Base-by-base conservation (phyloP, 2,113 vertebrate genomes). In the Thryonomys swinderianus region DNA sequence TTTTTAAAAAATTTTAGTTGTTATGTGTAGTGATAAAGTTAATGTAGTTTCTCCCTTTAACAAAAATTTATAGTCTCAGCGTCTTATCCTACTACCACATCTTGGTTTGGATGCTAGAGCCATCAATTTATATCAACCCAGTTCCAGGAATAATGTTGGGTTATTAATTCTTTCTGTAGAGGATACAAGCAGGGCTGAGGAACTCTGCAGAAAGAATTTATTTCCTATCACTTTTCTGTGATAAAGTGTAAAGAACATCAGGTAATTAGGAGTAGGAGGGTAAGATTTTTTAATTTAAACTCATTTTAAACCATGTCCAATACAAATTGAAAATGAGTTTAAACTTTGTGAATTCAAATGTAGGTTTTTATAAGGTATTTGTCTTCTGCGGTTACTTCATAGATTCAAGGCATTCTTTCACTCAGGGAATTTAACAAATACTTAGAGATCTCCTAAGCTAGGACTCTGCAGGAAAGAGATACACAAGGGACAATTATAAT, bases 121-220 rank as follows among this genome's bases (percentile, higher is more conserved):
- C 87, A 95, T 96, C 80, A 59, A 92, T 87, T 96, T 96, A 53
- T 90, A 96, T 92, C 93, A 95, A 55, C 73, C 48, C 30, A 67
- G 64, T 86, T 95, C 48, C 61, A 89, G 37, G 59, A 96, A 96
- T 95, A 98, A 95, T 92, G 67, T 78, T 95, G 61, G 86, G 67
- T 97, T 97, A 96, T 97, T 96, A 96, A 96, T 97, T 97, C 30
- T 80, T 97, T 91, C 87, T 88, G 55, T 94, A 71, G 79, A 67
- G n/a, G 85, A 62, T 69, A 55, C 71, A 95, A 92, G 73, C 55
- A 94, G 42, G 45, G 27, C 66, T 21, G 32, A 74, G 64, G 89
- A 85, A 81, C 61, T 82, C 67, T 85, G n/a, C 20, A 32, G 85
- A 90, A 90, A 85, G 32, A 96, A 96, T 95, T 95, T 97, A 96